These are phyloP conservation scores for Urocynchramus pylzowi DNA, from an alignment of 2,113 vertebrate genomes.

Conservation along the genomic window DNA sequence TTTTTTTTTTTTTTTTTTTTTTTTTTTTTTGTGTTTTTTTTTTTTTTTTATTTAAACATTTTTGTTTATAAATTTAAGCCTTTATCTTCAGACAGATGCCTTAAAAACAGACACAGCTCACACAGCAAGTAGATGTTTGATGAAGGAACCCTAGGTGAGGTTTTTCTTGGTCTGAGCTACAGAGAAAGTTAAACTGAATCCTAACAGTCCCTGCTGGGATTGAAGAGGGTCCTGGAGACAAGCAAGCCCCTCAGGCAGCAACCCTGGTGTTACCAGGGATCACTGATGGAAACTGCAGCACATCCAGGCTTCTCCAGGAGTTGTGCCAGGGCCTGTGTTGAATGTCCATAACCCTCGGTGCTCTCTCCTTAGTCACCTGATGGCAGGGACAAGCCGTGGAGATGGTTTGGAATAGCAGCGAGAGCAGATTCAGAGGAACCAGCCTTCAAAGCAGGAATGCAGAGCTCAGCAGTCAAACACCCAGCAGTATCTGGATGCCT, in stretches of 20 bases:
- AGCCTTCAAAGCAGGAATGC: conserved; percentile 40
- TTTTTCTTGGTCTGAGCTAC: not conserved
- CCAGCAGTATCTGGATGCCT: not conserved
- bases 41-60: not conserved
- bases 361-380: not conserved
- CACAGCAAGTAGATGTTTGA: rapidly evolving
- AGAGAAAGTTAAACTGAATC: not conserved
- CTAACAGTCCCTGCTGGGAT: not conserved
- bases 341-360: not conserved
- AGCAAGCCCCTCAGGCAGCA: not conserved
- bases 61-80: not conserved
- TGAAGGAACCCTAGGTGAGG: not conserved
- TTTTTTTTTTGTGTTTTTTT: no score
- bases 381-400: not conserved
- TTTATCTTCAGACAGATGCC: not conserved
- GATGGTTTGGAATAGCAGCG: not conserved
- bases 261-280: not conserved
- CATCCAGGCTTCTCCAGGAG: not conserved
- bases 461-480: conserved; percentile 19
- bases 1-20: not conserved
- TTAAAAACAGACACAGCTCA: not conserved
- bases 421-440: not conserved
- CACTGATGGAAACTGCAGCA: not conserved
- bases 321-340: not conserved
- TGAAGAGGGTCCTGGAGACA: not conserved